Evolutionary conservation across 2,113 vertebrate species (phyloP).

Genomic region (Cinclus mexicanus): DNA sequence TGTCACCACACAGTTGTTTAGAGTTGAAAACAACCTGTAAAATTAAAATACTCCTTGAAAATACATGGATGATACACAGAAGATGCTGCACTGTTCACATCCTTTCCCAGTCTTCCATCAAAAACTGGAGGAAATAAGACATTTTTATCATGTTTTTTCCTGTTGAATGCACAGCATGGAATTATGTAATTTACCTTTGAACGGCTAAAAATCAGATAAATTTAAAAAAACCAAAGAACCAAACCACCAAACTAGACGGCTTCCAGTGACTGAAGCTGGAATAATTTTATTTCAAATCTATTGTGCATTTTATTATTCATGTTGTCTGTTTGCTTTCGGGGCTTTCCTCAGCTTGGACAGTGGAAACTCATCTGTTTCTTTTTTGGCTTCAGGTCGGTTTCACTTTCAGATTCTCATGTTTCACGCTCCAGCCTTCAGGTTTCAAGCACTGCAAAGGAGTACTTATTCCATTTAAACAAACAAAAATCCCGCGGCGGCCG

Average conservation of each 20-base stretch:
- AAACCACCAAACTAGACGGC: not conserved
- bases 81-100: not conserved
- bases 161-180: not conserved
- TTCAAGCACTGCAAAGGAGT: not conserved
- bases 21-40: not conserved
- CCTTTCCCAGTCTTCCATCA: not conserved
- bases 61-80: accelerated
- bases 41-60: not conserved
- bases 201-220: not conserved
- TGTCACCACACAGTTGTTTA: not conserved
- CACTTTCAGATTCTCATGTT: slow-evolving; percentile 61
- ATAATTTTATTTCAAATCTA: not conserved
- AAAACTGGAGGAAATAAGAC: not conserved
- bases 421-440: slow-evolving; percentile 22
- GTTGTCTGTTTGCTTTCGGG: not conserved
- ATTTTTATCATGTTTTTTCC: not conserved
- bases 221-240: not conserved
- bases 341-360: not conserved
- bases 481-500: not conserved
- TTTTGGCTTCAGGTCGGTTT: slow-evolving; percentile 39
- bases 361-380: slow-evolving; percentile 5
- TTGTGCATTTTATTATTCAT: not conserved
- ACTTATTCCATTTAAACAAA: slow-evolving; percentile 16
- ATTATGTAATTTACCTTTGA: not conserved
- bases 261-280: not conserved